A percentile compares a stretch with the other conserved stretches of the same genome.
phyloP scores from a whole-genome alignment of 2,113 vertebrate species.

The Lichenostomus cassidix region DNA sequence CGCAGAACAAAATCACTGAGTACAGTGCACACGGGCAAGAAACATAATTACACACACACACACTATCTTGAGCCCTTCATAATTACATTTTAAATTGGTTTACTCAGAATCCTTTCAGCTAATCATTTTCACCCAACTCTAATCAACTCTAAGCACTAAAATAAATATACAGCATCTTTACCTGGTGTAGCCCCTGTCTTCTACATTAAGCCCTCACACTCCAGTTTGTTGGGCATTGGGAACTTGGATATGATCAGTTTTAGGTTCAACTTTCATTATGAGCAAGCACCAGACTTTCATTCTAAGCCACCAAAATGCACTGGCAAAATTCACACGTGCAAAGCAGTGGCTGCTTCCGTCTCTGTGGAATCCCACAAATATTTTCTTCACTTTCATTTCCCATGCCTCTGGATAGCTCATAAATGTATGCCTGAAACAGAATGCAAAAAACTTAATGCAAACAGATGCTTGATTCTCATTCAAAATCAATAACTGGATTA shows the following conservation, averaged over 20 bases:
- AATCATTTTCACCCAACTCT: slow-evolving; percentile 28
- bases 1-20: slow-evolving; percentile 16
- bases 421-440: slow-evolving; percentile 10
- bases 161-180: slow-evolving; percentile 28
- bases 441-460: not conserved
- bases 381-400: slow-evolving; percentile 49
- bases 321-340: slow-evolving; percentile 35
- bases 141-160: slow-evolving; percentile 16
- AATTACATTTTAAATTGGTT: slow-evolving; percentile 54
- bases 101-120: slow-evolving; percentile 28
- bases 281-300: slow-evolving; percentile 14
- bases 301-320: not conserved
- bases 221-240: not conserved
- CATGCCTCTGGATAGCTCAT: not conserved
- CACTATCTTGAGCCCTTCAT: slow-evolving; percentile 33
- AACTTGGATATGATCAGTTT: not conserved
- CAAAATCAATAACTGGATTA: not conserved
- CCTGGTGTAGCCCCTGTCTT: not conserved
- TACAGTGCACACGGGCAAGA: not conserved
- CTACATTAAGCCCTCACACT: not conserved
- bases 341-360: not conserved
- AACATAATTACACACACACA: slow-evolving; percentile 52
- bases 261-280: slow-evolving; percentile 6
- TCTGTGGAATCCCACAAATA: slow-evolving; percentile 35
- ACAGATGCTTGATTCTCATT: not conserved